Percentiles rank a stretch among this genome's conserved stretches.
phyloP scores from a whole-genome alignment of 2,888 invertebrate genomes.

The Sphaeridia pumilis region DNA sequence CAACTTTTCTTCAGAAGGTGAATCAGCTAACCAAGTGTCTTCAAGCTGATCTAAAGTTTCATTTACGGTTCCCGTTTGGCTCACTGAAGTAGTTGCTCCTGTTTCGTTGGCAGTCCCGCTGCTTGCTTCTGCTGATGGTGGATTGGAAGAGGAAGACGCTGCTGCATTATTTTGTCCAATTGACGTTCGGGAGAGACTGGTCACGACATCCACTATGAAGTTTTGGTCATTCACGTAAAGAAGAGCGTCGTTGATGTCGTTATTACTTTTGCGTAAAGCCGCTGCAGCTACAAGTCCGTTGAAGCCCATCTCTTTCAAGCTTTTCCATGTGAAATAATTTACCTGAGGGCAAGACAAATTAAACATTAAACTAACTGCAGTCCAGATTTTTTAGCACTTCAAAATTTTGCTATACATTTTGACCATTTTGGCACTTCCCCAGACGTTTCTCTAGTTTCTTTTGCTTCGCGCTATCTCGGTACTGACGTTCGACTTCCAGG shows the following conservation, averaged over 20 bases:
- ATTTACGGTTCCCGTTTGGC: background rate
- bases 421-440: conserved; percentile 26
- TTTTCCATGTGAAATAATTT: conserved; percentile 40
- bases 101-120: background rate
- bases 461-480: conserved; percentile 38
- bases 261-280: conserved; percentile 55
- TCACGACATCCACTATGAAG: conserved; percentile 15
- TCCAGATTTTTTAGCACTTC: background rate
- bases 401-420: conserved; percentile 19
- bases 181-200: background rate
- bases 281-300: conserved; percentile 46
- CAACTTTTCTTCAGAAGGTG: conserved; percentile 11
- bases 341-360: background rate
- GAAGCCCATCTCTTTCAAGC: conserved; percentile 59
- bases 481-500: conserved; percentile 43
- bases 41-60: background rate
- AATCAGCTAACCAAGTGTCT: conserved; percentile 4
- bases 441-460: conserved; percentile 29
- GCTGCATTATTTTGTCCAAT: background rate
- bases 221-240: conserved; percentile 48
- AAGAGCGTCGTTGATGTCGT: conserved; percentile 56
- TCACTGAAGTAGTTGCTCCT: background rate
- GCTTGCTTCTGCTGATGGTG: background rate
- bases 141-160: background rate
- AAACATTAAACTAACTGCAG: background rate